phyloP scores from a whole-genome alignment of 2,113 vertebrate species.

The Bombycilla garrulus region DNA sequence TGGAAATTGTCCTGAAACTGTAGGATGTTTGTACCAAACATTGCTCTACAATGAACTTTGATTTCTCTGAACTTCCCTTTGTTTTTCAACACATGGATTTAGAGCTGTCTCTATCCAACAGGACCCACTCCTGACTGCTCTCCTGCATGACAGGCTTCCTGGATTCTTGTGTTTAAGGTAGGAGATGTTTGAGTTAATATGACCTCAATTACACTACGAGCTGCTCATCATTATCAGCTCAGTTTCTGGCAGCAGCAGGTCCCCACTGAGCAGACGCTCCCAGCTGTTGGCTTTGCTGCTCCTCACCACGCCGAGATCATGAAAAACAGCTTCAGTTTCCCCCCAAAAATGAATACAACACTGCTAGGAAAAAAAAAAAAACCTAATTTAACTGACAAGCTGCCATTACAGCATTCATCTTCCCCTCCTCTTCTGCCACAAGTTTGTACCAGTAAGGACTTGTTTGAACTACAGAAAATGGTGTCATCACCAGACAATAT shows the following conservation, averaged over 20 bases:
- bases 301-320: not conserved
- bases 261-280: not conserved
- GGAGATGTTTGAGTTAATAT: not conserved
- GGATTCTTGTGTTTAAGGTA: not conserved
- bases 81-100: not conserved
- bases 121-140: not conserved
- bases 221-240: constrained; percentile 18
- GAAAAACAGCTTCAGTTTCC: not conserved
- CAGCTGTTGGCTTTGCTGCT: constrained; percentile 12
- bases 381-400: not conserved
- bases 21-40: not conserved
- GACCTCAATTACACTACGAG: constrained; percentile 5
- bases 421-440: not conserved
- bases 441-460: not conserved
- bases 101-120: not conserved
- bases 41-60: not conserved
- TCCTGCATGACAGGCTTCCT: not conserved
- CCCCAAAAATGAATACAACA: not conserved
- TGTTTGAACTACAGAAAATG: not conserved
- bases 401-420: not conserved
- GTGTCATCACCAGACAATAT: not conserved
- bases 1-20: not conserved
- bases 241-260: constrained; percentile 5
- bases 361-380: too few species aligned
- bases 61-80: not conserved